Evolutionary conservation across 2,113 vertebrate species (phyloP), one percentile per base, ranked within the genome.

Genomic region (Dipodomys ordii): DNA sequence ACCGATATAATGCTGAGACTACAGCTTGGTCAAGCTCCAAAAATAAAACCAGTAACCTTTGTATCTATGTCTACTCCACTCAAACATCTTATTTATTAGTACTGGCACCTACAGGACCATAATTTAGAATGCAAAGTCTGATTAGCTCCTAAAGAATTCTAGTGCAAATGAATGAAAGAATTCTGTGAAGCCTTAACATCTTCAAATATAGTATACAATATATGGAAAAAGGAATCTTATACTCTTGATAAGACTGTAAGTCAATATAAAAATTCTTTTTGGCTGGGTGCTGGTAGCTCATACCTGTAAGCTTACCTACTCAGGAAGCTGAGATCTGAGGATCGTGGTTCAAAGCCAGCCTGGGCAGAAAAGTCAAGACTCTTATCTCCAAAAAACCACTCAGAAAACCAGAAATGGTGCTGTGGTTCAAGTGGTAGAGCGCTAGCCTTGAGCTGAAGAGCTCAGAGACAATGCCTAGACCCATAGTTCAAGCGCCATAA

Each of bases 31-130:
- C 49, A 76, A 49, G 6, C 78, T 94, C 49, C 19, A 25, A 91
- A 93, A 92, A 87, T 30, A 28, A 81, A 83, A 83, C 6, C 49
- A 67, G 89, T 23, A 57, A 94, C 49, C 23, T 60, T 87, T 23
- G 68, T n/a, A 60, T 83, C 65, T 65, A 91, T 84, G 49, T 68
- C 77, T 57, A 71, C 5, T 73, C n/a, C 30, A 86, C 27, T 39
- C 35, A 83, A 71, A 22, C 57, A 81, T 49, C 73, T 73, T 87
- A 60, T 91, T 69, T 81, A 87, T 69, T 81, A 87, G 57, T 46
- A 60, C 18, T 78, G 27, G 30, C 22, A 64, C 60, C 12, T 11
- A 76, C 7, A 72, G 83, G 72, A 83, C 6, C 49, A 2, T 7
- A 86, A 57, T 35, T 94, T 68, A 83, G 0, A 57, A 3, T 60